Evolutionary conservation across 2,113 vertebrate genomes (phyloP).

Genomic region (Nerophis lumbriciformis): DNA sequence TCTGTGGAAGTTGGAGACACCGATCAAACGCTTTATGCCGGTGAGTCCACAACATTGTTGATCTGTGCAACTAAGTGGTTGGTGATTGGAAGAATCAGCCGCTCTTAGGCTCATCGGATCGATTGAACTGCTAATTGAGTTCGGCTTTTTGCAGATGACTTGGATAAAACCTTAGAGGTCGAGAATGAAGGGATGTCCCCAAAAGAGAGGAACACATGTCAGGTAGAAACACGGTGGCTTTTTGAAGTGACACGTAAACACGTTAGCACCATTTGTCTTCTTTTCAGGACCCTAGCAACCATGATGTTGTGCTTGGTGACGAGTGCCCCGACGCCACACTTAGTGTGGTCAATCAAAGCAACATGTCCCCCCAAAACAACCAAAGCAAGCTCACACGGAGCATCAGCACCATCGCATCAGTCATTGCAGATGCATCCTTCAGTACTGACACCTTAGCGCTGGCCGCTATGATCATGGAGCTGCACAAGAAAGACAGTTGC

Average conservation of each 20-base stretch:
- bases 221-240: slow-evolving; percentile 19
- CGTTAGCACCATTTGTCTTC: background rate
- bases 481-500: slow-evolving; percentile 73
- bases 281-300: slow-evolving; percentile 11
- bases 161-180: slow-evolving; percentile 66
- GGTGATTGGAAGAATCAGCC: no score
- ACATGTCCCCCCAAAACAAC: slow-evolving; percentile 27
- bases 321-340: slow-evolving; percentile 23
- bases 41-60: slow-evolving; percentile 45
- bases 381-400: slow-evolving; percentile 73
- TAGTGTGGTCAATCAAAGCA: slow-evolving; percentile 32
- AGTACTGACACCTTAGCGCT: slow-evolving; percentile 86
- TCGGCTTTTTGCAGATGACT: slow-evolving; percentile 60
- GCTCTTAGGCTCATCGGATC: no score
- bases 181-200: slow-evolving; percentile 44
- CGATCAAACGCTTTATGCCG: slow-evolving; percentile 72
- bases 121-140: no score
- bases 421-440: slow-evolving; percentile 85
- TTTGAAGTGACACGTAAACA: background rate
- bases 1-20: slow-evolving; percentile 54
- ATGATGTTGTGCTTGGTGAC: slow-evolving; percentile 8
- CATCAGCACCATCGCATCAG: slow-evolving; percentile 89
- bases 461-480: slow-evolving; percentile 85
- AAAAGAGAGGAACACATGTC: slow-evolving; percentile 32
- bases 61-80: background rate